Base-by-base conservation (phyloP, 2,888 invertebrate genomes). In the Noctua fimbriata region DNA sequence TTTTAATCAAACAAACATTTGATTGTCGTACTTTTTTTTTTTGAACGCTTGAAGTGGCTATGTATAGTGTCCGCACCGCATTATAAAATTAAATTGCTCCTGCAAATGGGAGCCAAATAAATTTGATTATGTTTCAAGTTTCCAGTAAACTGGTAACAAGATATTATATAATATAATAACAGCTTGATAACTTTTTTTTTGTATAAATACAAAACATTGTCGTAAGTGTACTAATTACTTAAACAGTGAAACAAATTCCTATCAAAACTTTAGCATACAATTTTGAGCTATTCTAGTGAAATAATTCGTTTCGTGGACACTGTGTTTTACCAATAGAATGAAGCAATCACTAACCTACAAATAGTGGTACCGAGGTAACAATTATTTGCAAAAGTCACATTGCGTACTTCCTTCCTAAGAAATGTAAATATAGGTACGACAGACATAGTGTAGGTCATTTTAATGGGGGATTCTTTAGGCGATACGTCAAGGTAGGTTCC, bases 401-500 rank as follows among this genome's bases (percentile, higher is more conserved):
- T 63, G 85, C 78, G 81, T 79, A 73, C 79, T 82, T 82, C 79
- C 82, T 79, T 84, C 84, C 84, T 69, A 67, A 69, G 24, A 52
- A 52, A 47, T 12, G 10, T 78, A 83, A 79, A 67, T 83, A 63
- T 41, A 60, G 41, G 16, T 78, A 65, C 21, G 44, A 36, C 49
- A n/a, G 18, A 47, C 47, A 28, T 36, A 21, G 28, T 58, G 41
- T 16, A 18, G 32, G 41, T 28, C 16, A 60, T 70, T 58, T 47
- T 9, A 69, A 60, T 58, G 36, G 24, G 16, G 0, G 16, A 16
- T 16, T 4, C 47, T 49, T 18, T 21, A 52, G 32, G 14, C 21
- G 16, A 49, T 24, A 36, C 18, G 18, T 32, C 16, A n/a, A 14
- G 58, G n/a, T n/a, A 58, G 58, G 58, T 58, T 28, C 55, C 1